phyloP scores from a whole-genome alignment of 2,797 vertebrate species.

The Numenius phaeopus region DNA sequence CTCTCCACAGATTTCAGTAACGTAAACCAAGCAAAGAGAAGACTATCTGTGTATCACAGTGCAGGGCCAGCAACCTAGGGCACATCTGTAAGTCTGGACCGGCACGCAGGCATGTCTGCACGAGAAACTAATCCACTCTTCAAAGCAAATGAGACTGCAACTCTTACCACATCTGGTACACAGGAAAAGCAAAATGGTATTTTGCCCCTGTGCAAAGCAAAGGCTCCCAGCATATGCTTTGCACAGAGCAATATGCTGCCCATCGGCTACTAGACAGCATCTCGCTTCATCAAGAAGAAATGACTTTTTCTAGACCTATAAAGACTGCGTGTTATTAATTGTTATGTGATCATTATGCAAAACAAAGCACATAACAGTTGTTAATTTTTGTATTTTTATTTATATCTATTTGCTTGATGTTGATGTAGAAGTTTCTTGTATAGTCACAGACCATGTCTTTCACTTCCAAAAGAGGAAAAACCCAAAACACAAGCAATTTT shows the following conservation, averaged over 20 bases:
- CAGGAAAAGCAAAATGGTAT: neutral
- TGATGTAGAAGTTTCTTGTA: neutral
- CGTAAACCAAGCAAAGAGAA: neutral
- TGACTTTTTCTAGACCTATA: neutral
- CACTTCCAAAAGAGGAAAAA: neutral
- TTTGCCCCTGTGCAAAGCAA: neutral
- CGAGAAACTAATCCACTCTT: neutral
- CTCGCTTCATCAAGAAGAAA: neutral
- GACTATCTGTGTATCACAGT: neutral
- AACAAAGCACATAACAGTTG: neutral
- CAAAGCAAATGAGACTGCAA: neutral
- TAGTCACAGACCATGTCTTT: neutral
- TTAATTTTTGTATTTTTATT: neutral
- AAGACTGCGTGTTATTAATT: neutral
- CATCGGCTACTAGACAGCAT: neutral
- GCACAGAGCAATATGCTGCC: neutral
- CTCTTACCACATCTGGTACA: neutral
- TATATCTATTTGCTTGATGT: neutral
- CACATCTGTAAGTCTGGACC: neutral
- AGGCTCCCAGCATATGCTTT: neutral
- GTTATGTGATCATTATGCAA: neutral
- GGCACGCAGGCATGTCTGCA: neutral
- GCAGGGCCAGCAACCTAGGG: neutral
- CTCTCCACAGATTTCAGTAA: neutral
- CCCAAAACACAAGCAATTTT: neutral